Base-by-base conservation (phyloP, 2,888 invertebrate species). In the Allophyes oxyacanthae region DNA sequence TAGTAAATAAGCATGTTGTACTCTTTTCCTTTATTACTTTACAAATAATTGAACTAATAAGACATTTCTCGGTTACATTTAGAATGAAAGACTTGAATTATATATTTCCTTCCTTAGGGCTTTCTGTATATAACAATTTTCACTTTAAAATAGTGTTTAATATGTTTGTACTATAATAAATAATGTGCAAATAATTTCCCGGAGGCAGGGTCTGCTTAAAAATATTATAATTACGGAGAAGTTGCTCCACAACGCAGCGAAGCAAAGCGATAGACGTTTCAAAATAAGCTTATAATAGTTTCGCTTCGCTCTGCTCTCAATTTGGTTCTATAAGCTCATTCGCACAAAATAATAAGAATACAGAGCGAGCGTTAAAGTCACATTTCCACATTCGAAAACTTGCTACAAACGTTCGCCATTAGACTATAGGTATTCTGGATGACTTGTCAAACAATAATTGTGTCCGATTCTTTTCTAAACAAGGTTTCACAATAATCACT, bases 21-120 rank as follows among this genome's bases (percentile, higher is more conserved):
- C 59, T 62, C 44, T 57, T 42, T 42, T 20, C 26, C 15, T 38
- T 54, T 30, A 44, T 56, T 65, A 71, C 33, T 52, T 46, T 67
- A 54, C 26, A 58, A 64, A 75, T 60, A 72, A 64, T 72, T 76
- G 68, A 72, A 73, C 64, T 73, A 73, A 72, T 75, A 75, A 72
- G 72, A 72, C 69, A 67, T 72, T 72, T 72, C 76, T 64, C 64
- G 72, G 72, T 67, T 51, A 63, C 53, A 40, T 60, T 54, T 59
- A 61, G 53, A 49, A 58, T 58, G 55, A 64, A 53, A 46, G 33
- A 54, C 56, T 62, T 53, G 46, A 73, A 56, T 56, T 46, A 49
- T 8, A 28, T 28, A 40, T 11, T 14, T 8, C 2, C 15, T n/a
- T 9, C 9, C 9, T 34, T 51, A 14, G 41, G 10, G 14, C 30